Base-by-base conservation (phyloP, 2,888 invertebrate genomes). In the Gastracanthus pulcherrimus region DNA sequence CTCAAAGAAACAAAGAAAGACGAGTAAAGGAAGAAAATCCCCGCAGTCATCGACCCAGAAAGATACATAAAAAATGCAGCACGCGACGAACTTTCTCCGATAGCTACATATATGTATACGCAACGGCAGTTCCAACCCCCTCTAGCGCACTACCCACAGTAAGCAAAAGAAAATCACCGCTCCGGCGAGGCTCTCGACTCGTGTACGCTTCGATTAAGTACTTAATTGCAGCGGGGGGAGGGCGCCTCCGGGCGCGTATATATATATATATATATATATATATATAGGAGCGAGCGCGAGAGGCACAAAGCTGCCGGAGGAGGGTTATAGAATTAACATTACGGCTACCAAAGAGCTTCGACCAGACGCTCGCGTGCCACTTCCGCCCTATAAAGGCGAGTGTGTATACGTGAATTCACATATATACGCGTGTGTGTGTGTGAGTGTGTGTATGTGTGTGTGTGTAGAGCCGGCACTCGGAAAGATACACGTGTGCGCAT, bases 401-500 rank as follows among this genome's bases (percentile, higher is more conserved):
- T 19, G 29, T 16, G 19, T 62, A 62, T 19, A 34, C 62, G 34
- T 36, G 3, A 7, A 26, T 34, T 19, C 62, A 62, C 62, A 34
- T 62, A 19, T 36, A 36, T 31, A 62, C n/a, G 19, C 58, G 23
- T n/a, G n/a, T n/a, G n/a, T n/a, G n/a, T n/a, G n/a, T n/a, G n/a
- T n/a, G n/a, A n/a, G n/a, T n/a, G n/a, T n/a, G n/a, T n/a, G n/a
- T n/a, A n/a, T n/a, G n/a, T n/a, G n/a, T n/a, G n/a, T n/a, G n/a
- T n/a, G n/a, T n/a, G n/a, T n/a, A n/a, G n/a, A n/a, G n/a, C 41
- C 1, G 16, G 19, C 76, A 16, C 19, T 19, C 16, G 23, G 55
- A 60, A 69, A 74, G 74, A 80, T 80, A 74, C 80, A 80, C 80
- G 80, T 80, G 80, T 74, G 67, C 74, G 51, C 60, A 72, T 80